These are phyloP conservation scores for Argentina silus DNA, from an alignment of 2,797 vertebrate species.

Conservation along the genomic window DNA sequence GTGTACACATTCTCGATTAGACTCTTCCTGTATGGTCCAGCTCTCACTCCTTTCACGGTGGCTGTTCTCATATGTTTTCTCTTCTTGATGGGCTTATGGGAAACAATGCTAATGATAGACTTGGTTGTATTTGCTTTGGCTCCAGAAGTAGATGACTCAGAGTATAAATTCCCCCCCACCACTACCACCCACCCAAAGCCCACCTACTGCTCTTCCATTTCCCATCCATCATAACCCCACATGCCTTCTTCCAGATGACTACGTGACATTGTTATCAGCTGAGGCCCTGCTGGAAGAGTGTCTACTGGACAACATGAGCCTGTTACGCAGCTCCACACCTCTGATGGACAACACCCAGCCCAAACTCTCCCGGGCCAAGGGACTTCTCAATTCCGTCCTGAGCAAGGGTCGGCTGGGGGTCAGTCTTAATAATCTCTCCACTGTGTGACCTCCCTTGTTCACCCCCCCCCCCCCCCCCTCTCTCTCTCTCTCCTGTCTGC, in stretches of 20 bases:
- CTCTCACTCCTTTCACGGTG: conserved; percentile 5
- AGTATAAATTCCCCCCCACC: background rate
- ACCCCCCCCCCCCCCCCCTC: background rate
- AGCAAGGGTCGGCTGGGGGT: conserved; percentile 88
- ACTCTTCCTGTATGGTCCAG: conserved; percentile 5
- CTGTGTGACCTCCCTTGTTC: background rate
- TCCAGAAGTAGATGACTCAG: background rate
- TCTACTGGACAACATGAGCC: conserved; percentile 85
- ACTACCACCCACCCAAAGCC: conserved; percentile 27
- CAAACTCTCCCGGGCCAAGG: conserved; percentile 84
- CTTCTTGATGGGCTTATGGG: conserved; percentile 31
- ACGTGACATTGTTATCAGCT: conserved; percentile 85
- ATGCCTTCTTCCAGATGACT: conserved; percentile 84
- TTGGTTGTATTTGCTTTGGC: conserved; percentile 17
- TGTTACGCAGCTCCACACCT: conserved; percentile 82
- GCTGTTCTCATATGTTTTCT: conserved; percentile 21
- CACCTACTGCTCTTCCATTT: background rate
- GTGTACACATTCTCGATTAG: conserved; percentile 23
- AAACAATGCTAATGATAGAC: conserved; percentile 43
- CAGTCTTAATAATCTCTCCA: conserved; percentile 62
- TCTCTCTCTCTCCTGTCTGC: background rate
- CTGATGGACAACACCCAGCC: conserved; percentile 84
- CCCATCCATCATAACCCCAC: background rate
- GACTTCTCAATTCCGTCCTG: conserved; percentile 84
- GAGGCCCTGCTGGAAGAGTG: conserved; percentile 90